Evolutionary conservation across 2,888 invertebrate species (phyloP).

Genomic region (Aromia moschata): DNA sequence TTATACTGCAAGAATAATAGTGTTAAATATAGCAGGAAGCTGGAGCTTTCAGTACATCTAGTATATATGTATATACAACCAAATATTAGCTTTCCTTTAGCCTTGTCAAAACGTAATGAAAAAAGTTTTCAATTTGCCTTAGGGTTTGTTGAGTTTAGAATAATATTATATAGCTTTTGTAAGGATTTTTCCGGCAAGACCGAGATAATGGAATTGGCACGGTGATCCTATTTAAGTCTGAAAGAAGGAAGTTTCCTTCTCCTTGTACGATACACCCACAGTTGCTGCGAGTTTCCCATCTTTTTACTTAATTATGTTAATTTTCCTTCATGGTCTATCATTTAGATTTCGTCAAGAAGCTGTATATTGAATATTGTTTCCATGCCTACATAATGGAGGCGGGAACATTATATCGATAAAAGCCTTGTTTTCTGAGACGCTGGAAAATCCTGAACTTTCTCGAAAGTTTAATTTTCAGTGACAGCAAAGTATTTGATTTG

Average conservation of each 20-base stretch:
- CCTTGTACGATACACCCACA: not conserved
- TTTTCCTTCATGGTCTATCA: slow-evolving; percentile 46
- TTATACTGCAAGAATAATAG: too few species aligned
- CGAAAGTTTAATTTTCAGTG: too few species aligned
- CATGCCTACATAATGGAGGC: not conserved
- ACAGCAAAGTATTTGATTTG: too few species aligned
- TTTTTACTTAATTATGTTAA: slow-evolving; percentile 53
- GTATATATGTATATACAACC: too few species aligned
- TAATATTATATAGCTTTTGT: slow-evolving; percentile 13
- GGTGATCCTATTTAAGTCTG: slow-evolving; percentile 20
- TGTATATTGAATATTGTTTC: not conserved
- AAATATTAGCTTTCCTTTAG: too few species aligned
- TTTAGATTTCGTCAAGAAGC: slow-evolving; percentile 40
- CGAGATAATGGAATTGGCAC: slow-evolving; percentile 21
- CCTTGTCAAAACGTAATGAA: slow-evolving; percentile 6
- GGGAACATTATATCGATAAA: too few species aligned
- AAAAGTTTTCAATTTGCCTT: not conserved
- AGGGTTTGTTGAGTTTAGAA: slow-evolving; percentile 6
- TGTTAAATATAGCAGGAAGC: too few species aligned
- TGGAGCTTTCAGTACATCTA: too few species aligned
- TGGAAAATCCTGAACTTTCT: too few species aligned
- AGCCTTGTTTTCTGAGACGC: too few species aligned
- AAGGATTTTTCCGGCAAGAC: slow-evolving; percentile 9
- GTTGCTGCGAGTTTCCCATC: slow-evolving; percentile 39
- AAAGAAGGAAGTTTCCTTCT: slow-evolving; percentile 12